Evolutionary conservation across 2,797 vertebrate genomes (phyloP).

Genomic region (Huso huso): DNA sequence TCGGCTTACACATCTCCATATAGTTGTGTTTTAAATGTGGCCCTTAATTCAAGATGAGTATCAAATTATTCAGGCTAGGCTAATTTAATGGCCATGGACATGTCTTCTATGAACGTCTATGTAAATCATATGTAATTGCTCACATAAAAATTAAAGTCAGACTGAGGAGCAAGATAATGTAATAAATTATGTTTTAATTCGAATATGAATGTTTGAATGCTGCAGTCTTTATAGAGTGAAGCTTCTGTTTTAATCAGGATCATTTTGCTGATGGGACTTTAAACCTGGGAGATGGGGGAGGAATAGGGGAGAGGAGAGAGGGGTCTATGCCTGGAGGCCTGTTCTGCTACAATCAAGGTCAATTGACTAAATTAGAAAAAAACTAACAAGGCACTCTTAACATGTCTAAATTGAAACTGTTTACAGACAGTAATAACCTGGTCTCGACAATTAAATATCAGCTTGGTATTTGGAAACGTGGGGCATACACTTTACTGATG

Average conservation of each 20-base stretch:
- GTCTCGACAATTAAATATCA: slow-evolving; percentile 26
- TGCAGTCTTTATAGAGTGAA: slow-evolving; percentile 48
- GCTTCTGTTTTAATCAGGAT: slow-evolving; percentile 53
- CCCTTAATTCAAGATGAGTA: slow-evolving; percentile 72
- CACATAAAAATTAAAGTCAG: slow-evolving; percentile 73
- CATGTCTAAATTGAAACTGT: slow-evolving; percentile 21
- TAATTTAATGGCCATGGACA: slow-evolving; percentile 82
- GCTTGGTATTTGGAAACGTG: slow-evolving; percentile 28
- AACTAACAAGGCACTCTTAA: slow-evolving; percentile 30
- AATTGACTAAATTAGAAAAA: slow-evolving; percentile 33
- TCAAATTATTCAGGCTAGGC: slow-evolving; percentile 78
- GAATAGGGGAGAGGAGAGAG: background rate
- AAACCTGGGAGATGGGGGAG: slow-evolving; percentile 30
- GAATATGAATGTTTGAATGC: slow-evolving; percentile 61
- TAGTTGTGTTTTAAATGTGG: slow-evolving; percentile 52
- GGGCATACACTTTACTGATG: slow-evolving; percentile 27
- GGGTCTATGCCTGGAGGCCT: slow-evolving; percentile 16
- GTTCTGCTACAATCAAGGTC: slow-evolving; percentile 34
- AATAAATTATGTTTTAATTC: slow-evolving; percentile 51
- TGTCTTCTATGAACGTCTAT: slow-evolving; percentile 73
- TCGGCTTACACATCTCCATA: slow-evolving; percentile 24
- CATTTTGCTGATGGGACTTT: slow-evolving; percentile 47
- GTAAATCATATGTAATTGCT: slow-evolving; percentile 71
- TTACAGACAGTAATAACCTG: slow-evolving; percentile 30
- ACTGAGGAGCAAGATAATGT: slow-evolving; percentile 73